These are phyloP conservation scores for Elephantulus edwardii DNA, from an alignment of 2,113 vertebrate species.

Conservation along the genomic window DNA sequence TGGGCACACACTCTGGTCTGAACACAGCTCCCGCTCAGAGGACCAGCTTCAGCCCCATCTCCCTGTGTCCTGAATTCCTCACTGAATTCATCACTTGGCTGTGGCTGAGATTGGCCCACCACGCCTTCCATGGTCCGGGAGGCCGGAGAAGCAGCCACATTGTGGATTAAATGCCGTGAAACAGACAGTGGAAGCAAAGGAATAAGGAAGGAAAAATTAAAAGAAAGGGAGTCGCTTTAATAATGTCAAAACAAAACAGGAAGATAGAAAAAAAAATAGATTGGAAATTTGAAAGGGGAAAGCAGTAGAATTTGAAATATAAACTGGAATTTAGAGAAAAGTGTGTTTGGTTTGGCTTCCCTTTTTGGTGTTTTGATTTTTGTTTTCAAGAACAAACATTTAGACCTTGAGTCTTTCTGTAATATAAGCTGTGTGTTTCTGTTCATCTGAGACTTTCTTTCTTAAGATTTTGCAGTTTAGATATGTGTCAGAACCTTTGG, in stretches of 20 bases:
- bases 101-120: slow-evolving; percentile 53
- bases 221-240: neutral
- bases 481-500: slow-evolving; percentile 7
- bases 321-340: neutral
- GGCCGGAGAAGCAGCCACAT: slow-evolving; percentile 42
- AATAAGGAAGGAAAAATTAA: neutral
- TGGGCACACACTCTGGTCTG: slow-evolving; percentile 29
- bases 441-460: neutral
- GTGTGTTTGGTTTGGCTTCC: neutral
- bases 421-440: neutral
- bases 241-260: neutral
- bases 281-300: neutral
- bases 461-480: neutral
- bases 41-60: neutral
- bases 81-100: slow-evolving; percentile 49
- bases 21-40: slow-evolving; percentile 25
- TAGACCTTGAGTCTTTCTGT: neutral
- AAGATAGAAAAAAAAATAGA: neutral
- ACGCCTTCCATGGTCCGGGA: slow-evolving; percentile 22
- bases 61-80: neutral
- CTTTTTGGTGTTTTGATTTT: neutral
- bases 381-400: neutral
- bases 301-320: neutral
- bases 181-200: slow-evolving; percentile 27
- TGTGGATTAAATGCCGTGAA: slow-evolving; percentile 62